A percentile compares a stretch with the other conserved stretches of the same genome.
phyloP scores from a whole-genome alignment of 1,140 invertebrate species.

The Drosophila bocqueti region DNA sequence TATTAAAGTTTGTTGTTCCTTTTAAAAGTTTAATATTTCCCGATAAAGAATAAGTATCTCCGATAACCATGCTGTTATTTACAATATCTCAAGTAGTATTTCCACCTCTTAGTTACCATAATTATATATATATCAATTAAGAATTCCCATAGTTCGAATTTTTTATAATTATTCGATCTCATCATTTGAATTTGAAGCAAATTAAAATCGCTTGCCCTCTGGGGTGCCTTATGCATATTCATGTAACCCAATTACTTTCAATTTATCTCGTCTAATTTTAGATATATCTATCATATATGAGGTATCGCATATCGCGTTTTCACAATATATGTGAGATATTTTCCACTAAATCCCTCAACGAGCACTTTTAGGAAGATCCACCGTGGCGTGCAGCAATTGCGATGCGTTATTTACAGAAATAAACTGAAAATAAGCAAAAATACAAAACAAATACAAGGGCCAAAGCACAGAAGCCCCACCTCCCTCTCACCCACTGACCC shows the following conservation, averaged over 20 bases:
- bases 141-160: not conserved
- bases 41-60: not conserved
- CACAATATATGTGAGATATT: constrained; percentile 25
- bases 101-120: not conserved
- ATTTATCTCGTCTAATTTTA: constrained; percentile 48
- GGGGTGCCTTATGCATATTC: constrained; percentile 10
- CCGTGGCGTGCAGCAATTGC: constrained; percentile 25
- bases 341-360: constrained; percentile 38
- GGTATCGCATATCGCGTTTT: constrained; percentile 46
- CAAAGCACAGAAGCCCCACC: constrained; percentile 3
- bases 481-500: constrained; percentile 42
- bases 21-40: not conserved
- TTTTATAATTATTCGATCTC: constrained; percentile 12
- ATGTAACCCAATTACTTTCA: constrained; percentile 41
- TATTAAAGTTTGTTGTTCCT: not conserved
- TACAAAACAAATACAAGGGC: constrained; percentile 39
- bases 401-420: constrained; percentile 46
- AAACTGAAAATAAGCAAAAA: constrained; percentile 34
- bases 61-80: not conserved
- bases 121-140: not conserved
- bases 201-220: constrained; percentile 17
- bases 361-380: constrained; percentile 16
- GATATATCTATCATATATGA: constrained; percentile 22
- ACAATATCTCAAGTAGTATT: not conserved
- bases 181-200: not conserved